phyloP scores from a whole-genome alignment of 1,140 invertebrate species.

The Drosophila yakuba region DNA sequence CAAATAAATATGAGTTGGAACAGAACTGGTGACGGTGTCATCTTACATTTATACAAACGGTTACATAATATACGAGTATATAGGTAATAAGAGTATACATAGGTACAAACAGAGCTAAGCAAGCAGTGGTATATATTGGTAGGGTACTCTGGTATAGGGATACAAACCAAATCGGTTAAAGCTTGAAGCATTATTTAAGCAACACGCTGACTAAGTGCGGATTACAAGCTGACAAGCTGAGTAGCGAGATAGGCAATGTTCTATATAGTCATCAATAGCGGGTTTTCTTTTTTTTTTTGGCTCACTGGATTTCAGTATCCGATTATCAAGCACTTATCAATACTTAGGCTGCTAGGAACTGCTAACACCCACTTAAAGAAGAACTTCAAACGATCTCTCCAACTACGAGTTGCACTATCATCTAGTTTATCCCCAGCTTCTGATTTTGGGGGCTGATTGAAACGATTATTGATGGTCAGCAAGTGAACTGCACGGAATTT shows the following conservation, averaged over 20 bases:
- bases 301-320: slow-evolving; percentile 37
- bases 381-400: slow-evolving; percentile 32
- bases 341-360: slow-evolving; percentile 48
- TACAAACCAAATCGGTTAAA: slow-evolving; percentile 50
- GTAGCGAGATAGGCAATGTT: slow-evolving; percentile 29
- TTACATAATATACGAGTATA: slow-evolving; percentile 11
- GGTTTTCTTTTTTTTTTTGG: slow-evolving; percentile 3
- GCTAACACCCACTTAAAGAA: slow-evolving; percentile 50
- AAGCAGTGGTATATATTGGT: slow-evolving; percentile 41
- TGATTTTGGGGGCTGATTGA: slow-evolving; percentile 11
- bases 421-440: slow-evolving; percentile 29
- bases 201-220: slow-evolving; percentile 49
- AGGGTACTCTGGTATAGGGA: slow-evolving; percentile 13
- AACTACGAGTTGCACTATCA: slow-evolving; percentile 51
- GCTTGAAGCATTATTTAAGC: slow-evolving; percentile 56
- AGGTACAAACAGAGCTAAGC: slow-evolving; percentile 37
- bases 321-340: slow-evolving; percentile 45
- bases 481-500: slow-evolving; percentile 47
- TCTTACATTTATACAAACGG: slow-evolving; percentile 43
- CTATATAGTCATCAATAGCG: slow-evolving; percentile 25
- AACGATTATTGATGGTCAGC: slow-evolving; percentile 20
- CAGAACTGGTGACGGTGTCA: slow-evolving; percentile 53
- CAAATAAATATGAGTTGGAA: slow-evolving; percentile 59
- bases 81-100: not conserved
- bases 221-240: slow-evolving; percentile 49